Base-by-base conservation (phyloP, 1,140 invertebrate species). In the Trichogramma pretiosum region DNA sequence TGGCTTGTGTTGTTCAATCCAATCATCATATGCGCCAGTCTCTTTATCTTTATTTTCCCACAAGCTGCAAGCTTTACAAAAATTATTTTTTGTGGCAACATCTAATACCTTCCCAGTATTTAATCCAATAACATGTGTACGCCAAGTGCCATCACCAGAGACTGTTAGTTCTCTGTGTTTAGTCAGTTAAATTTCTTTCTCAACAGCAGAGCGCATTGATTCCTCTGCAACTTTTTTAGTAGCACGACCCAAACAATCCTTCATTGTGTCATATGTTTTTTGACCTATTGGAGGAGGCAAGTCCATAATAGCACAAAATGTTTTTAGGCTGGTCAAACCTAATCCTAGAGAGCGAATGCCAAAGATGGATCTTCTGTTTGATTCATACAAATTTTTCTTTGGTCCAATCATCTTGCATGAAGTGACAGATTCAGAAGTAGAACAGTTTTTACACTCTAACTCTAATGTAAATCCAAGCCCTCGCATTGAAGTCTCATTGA, bases 31-130 rank as follows among this genome's bases (percentile, higher is more conserved):
- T 26, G 21, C 33, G 11, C 11, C 26, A 5, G 26, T 33, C 35
- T 16, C 32, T 21, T 49, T 22, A 13, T 49, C 46, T 11, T 16
- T 26, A 50, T 52, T 48, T 34, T 39, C n/a, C n/a, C n/a, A n/a
- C n/a, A n/a, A 43, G 21, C 37, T 41, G 17, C 26, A 51, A 2
- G 38, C 39, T 5, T 37, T 41, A 14, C 38, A 48, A 17, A 47
- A 34, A 34, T 16, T 34, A 5, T 34, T 5, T n/a, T 34, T 34
- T n/a, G 32, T 5, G 5, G 32, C 32, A 5, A 34, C 32, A 34
- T 34, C 32, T 5, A 34, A n/a, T 8, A 34, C 32, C 16, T 34
- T 34, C 5, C 5, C 32, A 34, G 13, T 8, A 5, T 34, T 16
- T 5, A n/a, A 34, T n/a, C 32, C 16, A 8, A 34, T 34, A n/a